These are phyloP conservation scores for Spondyliosoma cantharus DNA, from an alignment of 2,797 vertebrate genomes.

Conservation along the genomic window DNA sequence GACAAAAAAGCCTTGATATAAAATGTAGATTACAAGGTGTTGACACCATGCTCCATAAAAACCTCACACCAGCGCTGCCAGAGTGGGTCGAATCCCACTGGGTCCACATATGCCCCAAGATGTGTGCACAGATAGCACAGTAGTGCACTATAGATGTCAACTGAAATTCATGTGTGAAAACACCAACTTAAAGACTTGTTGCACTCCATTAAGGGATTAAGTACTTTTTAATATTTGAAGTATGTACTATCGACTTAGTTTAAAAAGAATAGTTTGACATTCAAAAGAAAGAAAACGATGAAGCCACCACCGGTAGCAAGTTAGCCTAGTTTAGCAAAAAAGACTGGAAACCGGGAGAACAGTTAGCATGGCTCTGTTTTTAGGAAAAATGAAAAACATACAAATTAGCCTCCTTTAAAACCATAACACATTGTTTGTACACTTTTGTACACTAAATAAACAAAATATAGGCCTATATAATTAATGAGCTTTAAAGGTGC, in stretches of 20 bases:
- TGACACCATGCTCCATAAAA: slow-evolving; percentile 24
- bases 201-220: not conserved
- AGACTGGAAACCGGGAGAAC: not conserved
- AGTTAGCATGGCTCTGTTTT: not conserved
- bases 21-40: slow-evolving; percentile 24
- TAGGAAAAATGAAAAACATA: not conserved
- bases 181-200: slow-evolving; percentile 1
- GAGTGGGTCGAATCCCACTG: slow-evolving; percentile 49
- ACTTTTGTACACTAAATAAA: not conserved
- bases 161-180: not conserved
- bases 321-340: slow-evolving; percentile 6
- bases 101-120: slow-evolving; percentile 44
- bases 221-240: not conserved
- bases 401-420: not conserved
- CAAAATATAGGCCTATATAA: not conserved
- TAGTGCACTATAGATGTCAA: not conserved
- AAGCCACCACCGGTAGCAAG: not conserved
- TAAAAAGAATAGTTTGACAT: not conserved
- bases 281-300: not conserved
- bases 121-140: slow-evolving; percentile 34
- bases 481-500: not conserved
- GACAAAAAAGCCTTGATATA: slow-evolving; percentile 11
- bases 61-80: slow-evolving; percentile 29
- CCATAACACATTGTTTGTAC: not conserved
- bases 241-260: too few species aligned